A percentile compares a stretch with the other conserved stretches of the same genome.
phyloP scores from a whole-genome alignment of 2,113 vertebrate species.

The Catharus fuscescens region DNA sequence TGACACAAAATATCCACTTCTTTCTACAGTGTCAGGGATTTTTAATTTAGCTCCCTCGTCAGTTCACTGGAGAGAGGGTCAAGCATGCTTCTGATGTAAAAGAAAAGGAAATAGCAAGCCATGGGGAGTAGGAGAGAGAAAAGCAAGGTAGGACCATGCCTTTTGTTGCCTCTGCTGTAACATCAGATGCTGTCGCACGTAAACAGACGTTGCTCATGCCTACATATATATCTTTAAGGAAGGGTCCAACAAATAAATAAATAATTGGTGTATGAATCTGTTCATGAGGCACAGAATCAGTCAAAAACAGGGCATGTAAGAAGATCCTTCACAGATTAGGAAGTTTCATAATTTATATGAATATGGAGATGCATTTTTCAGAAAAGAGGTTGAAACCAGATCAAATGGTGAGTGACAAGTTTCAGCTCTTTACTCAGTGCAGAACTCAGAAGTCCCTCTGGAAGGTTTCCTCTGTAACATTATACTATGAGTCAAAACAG shows the following conservation, averaged over 20 bases:
- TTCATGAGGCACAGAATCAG: not conserved
- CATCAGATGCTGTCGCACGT: not conserved
- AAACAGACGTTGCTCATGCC: not conserved
- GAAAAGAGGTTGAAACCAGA: not conserved
- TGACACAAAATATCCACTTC: not conserved
- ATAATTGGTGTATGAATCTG: not conserved
- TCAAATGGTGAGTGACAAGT: not conserved
- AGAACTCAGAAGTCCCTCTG: not conserved
- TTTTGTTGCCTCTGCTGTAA: not conserved
- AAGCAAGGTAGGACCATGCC: not conserved
- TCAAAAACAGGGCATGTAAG: not conserved
- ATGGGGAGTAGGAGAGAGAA: not conserved
- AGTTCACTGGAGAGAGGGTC: not conserved
- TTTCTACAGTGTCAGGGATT: not conserved
- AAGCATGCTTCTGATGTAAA: not conserved
- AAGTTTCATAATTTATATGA: not conserved
- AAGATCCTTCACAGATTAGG: not conserved
- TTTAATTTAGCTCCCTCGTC: not conserved
- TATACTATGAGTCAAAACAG: not conserved
- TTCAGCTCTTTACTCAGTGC: not conserved
- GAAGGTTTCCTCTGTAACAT: not conserved
- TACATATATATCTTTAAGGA: not conserved
- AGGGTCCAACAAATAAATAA: not conserved
- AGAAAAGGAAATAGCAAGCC: not conserved
- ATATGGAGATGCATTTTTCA: not conserved